These are phyloP conservation scores for Pyrrhia umbra DNA, from an alignment of 2,888 invertebrate genomes.

Conservation along the genomic window DNA sequence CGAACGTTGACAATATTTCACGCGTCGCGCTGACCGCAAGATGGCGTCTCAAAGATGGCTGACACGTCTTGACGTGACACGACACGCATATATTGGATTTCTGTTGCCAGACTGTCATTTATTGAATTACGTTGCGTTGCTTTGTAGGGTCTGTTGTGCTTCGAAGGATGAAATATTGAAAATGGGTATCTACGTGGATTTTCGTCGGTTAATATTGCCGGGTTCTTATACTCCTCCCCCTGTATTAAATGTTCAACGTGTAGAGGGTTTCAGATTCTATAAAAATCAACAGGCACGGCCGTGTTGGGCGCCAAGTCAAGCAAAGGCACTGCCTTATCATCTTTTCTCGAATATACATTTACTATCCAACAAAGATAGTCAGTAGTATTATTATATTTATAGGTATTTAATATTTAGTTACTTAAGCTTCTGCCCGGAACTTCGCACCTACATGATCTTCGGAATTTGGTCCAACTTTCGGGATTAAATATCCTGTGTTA, in stretches of 20 bases:
- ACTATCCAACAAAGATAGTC: too few relatives aligned
- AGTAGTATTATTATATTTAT: too few relatives aligned
- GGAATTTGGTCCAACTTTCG: too few relatives aligned
- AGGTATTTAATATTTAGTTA: too few relatives aligned
- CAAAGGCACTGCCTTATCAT: too few relatives aligned
- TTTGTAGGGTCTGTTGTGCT: slow-evolving; percentile 50
- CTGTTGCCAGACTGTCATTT: slow-evolving; percentile 69
- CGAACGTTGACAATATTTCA: slow-evolving; percentile 62
- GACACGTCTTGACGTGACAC: slow-evolving; percentile 66
- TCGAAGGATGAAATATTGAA: slow-evolving; percentile 48
- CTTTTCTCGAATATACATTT: too few relatives aligned
- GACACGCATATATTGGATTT: slow-evolving; percentile 76
- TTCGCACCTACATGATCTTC: too few relatives aligned
- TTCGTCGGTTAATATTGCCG: slow-evolving; percentile 10
- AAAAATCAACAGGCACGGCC: too few relatives aligned
- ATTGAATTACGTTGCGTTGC: slow-evolving; percentile 62
- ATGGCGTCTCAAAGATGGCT: slow-evolving; percentile 57
- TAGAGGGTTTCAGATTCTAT: not conserved
- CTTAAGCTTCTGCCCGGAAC: too few relatives aligned
- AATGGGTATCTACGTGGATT: slow-evolving; percentile 33
- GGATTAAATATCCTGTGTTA: too few relatives aligned
- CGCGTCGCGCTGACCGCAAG: slow-evolving; percentile 60
- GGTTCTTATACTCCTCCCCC: slow-evolving; percentile 4
- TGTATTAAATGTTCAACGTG: slow-evolving; percentile 1
- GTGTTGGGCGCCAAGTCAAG: too few relatives aligned